phyloP scores from a whole-genome alignment of 2,797 vertebrate species.

The Thunnus albacares region DNA sequence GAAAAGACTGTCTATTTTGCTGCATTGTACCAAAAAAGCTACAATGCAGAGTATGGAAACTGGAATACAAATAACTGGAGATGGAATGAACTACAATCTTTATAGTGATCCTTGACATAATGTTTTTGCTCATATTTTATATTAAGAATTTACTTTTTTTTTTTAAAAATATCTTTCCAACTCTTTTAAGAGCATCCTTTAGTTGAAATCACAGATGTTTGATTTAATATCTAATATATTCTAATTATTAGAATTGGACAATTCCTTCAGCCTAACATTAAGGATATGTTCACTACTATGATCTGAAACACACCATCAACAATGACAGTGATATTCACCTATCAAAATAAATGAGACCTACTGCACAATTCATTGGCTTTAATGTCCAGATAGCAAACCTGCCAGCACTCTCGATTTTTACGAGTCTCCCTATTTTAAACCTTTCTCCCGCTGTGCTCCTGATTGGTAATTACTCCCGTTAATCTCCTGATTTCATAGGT shows the following conservation, averaged over 20 bases:
- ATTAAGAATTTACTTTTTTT: background rate
- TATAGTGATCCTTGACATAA: background rate
- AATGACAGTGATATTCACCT: too few relatives aligned
- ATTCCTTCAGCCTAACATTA: background rate
- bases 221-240: background rate
- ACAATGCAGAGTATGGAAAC: slow-evolving; percentile 7
- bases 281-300: background rate
- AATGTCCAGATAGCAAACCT: too few relatives aligned
- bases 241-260: background rate
- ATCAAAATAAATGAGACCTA: too few relatives aligned
- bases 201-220: background rate
- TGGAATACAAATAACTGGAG: slow-evolving; percentile 27
- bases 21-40: slow-evolving; percentile 36
- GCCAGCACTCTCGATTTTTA: too few relatives aligned
- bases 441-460: too few relatives aligned
- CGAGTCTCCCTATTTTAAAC: too few relatives aligned
- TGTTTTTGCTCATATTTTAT: background rate
- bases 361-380: too few relatives aligned
- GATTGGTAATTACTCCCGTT: too few relatives aligned
- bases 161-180: background rate
- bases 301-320: too few relatives aligned
- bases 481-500: too few relatives aligned
- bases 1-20: slow-evolving; percentile 32
- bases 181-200: background rate
- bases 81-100: background rate